A percentile compares a stretch with the other conserved stretches of the same genome.
phyloP scores from a whole-genome alignment of 2,888 invertebrate species.

The Leucoma salicis region DNA sequence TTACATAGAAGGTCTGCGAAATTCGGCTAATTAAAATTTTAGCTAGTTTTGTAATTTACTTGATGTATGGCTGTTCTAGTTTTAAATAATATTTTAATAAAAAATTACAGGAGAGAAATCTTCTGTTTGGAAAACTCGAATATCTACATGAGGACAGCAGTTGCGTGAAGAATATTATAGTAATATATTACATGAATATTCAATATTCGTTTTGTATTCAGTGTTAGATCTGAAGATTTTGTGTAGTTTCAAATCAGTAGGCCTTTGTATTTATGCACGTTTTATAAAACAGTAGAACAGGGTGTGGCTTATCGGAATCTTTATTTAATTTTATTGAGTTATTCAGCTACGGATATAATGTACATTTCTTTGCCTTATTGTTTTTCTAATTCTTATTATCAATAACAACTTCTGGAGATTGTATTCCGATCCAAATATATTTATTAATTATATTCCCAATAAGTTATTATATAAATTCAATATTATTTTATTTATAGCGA shows the following conservation, averaged over 20 bases:
- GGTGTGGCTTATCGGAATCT: not conserved
- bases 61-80: too few species aligned
- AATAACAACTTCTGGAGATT: not conserved
- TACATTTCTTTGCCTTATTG: not conserved
- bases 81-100: too few species aligned
- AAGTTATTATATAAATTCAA: not conserved
- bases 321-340: not conserved
- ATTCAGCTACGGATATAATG: not conserved
- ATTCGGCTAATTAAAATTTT: too few species aligned
- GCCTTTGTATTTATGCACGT: constrained; percentile 15
- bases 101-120: constrained; percentile 69
- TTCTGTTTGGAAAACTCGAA: constrained; percentile 77
- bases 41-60: too few species aligned
- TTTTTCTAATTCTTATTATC: not conserved
- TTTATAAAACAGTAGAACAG: constrained; percentile 6
- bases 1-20: too few species aligned
- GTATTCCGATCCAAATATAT: not conserved
- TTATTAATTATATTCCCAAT: not conserved
- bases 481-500: not conserved
- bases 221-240: constrained; percentile 65
- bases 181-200: constrained; percentile 35
- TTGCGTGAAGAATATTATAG: constrained; percentile 36
- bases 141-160: constrained; percentile 72
- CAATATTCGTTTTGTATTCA: constrained; percentile 50
- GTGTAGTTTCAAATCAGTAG: constrained; percentile 46